Conservation (phyloP, 2,888 invertebrate genomes). For the Cyclophora punctaria region DNA sequence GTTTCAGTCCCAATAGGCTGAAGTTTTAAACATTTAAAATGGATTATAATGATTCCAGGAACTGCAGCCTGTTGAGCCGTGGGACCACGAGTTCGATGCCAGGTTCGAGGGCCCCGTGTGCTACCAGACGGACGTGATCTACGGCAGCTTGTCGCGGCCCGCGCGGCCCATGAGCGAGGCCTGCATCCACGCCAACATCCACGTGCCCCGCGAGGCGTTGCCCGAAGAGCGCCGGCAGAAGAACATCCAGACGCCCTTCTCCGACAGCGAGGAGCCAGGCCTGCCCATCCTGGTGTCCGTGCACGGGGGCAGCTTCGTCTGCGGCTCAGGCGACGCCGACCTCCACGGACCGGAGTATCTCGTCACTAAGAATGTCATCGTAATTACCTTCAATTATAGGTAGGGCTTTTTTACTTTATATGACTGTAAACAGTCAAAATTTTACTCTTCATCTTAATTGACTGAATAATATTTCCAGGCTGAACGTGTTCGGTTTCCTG, state of each 20-base stretch:
- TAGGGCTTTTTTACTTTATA: background rate
- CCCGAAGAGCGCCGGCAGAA: constrained; percentile 17
- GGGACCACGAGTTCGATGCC: constrained; percentile 70
- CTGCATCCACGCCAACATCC: constrained; percentile 58
- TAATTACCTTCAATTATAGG: constrained; percentile 68
- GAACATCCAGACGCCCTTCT: constrained; percentile 23
- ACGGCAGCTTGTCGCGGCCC: constrained; percentile 37
- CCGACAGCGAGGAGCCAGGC: constrained; percentile 10
- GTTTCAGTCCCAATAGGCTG: no score
- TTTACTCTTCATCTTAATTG: no score
- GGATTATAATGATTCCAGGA: constrained; percentile 47
- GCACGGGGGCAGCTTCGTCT: constrained; percentile 63
- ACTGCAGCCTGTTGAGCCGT: constrained; percentile 64
- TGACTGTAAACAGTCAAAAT: no score
- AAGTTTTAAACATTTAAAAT: no score
- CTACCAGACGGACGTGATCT: constrained; percentile 71
- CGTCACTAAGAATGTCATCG: constrained; percentile 46
- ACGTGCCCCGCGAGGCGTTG: constrained; percentile 42
- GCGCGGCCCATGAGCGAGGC: constrained; percentile 39
- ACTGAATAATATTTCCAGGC: constrained; percentile 30
- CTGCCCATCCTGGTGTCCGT: constrained; percentile 58
- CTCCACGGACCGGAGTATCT: constrained; percentile 58
- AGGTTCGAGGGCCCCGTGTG: constrained; percentile 76
- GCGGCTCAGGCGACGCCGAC: constrained; percentile 57
- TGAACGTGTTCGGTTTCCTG: constrained; percentile 62